These are phyloP conservation scores for Poeciliopsis occidentalis DNA, from an alignment of 2,113 vertebrate species.

Conservation along the genomic window DNA sequence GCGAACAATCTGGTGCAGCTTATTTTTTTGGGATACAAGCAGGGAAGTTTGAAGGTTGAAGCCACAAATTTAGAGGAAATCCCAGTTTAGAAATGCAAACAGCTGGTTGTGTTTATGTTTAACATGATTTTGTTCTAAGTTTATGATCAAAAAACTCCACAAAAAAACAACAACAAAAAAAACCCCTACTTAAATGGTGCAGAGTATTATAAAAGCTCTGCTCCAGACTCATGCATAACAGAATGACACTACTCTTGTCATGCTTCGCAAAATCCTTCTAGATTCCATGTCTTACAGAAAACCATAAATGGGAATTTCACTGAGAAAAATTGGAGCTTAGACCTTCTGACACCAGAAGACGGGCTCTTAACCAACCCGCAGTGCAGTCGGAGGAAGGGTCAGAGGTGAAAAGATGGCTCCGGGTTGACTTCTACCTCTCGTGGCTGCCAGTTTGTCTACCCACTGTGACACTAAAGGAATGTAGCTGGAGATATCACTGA, in stretches of 20 bases:
- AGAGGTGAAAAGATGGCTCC: constrained; percentile 56
- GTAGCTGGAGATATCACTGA: constrained; percentile 37
- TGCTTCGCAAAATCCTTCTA: neutral
- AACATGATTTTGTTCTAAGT: too few species aligned
- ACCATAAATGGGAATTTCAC: neutral
- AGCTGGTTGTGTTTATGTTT: constrained; percentile 15
- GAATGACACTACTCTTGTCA: constrained; percentile 1
- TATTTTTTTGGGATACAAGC: too few species aligned
- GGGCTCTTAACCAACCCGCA: constrained; percentile 25
- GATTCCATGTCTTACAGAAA: neutral
- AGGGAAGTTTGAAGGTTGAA: neutral
- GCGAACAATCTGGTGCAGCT: too few species aligned
- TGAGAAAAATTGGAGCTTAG: constrained; percentile 1
- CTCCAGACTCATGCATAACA: constrained; percentile 8
- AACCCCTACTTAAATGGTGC: constrained; percentile 14
- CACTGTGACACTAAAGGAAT: constrained; percentile 47
- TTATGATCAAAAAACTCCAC: neutral
- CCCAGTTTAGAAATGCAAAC: neutral
- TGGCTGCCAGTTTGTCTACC: constrained; percentile 9
- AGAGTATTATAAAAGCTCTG: constrained; percentile 9
- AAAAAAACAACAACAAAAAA: too few species aligned
- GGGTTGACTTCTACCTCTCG: constrained; percentile 40
- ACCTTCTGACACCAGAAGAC: constrained; percentile 6
- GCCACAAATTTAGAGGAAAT: neutral
- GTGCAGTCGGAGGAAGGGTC: constrained; percentile 47